Base-by-base conservation (phyloP, 2,113 vertebrate genomes). In the Grus americana region DNA sequence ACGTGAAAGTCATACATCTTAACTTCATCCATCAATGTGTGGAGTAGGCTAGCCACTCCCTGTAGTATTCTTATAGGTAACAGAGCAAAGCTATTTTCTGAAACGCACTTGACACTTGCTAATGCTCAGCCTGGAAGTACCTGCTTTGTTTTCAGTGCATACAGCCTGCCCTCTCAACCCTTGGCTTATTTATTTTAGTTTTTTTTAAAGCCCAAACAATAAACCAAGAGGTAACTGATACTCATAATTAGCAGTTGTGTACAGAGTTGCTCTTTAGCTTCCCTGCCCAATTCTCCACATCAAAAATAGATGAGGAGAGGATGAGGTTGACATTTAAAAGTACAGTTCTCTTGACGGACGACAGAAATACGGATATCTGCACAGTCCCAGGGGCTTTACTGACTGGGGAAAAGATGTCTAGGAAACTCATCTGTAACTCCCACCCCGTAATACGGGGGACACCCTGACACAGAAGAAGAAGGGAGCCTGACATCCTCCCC, bases 391-490 rank as follows among this genome's bases (percentile, higher is more conserved):
- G 10, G 36, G 36, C 42, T 83, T 73, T 58, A 66, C 6, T 38
- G 10, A 36, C 16, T 13, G 21, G 18, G 18, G n/a, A 84, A 85
- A 86, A 70, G 22, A 30, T 18, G 1, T 42, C n/a, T 44, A 57
- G 18, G 27, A 86, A 87, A 59, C 32, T 22, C 6, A 20, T 24
- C 23, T 47, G 6, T 38, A 79, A 59, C 29, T 63, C n/a, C 22
- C 30, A 67, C 4, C n/a, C 40, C 2, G 1, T 6, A 79, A 74
- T 29, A 59, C 0, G 0, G 26, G 32, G 24, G 3, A 32, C 34
- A 83, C 3, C 7, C 46, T 65, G 44, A 73, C 19, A 50, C 11
- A 5, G 9, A 54, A 61, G 26, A 44, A 29, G 30, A 61, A 40
- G 14, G 27, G 34, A 52, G 27, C 14, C 34, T 34, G 32, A 52